Percentiles rank a stretch among this genome's conserved stretches.
These are phyloP conservation scores for Gastracanthus pulcherrimus DNA, from an alignment of 2,888 invertebrate genomes.

Conservation along the genomic window DNA sequence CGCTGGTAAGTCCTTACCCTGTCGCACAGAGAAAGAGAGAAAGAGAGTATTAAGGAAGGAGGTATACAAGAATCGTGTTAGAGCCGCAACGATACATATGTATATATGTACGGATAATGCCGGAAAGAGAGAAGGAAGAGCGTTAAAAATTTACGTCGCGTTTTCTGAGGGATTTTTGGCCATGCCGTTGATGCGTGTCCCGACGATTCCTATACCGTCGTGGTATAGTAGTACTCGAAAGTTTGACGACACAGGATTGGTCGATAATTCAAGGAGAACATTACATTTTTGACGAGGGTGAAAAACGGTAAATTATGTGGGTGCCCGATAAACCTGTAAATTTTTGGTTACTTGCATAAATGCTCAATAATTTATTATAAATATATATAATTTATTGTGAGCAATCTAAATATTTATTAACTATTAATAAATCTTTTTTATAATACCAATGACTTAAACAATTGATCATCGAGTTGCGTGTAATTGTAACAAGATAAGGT, in stretches of 20 bases:
- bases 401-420: not conserved
- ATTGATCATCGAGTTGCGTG: too few species aligned
- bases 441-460: too few species aligned
- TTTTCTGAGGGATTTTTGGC: not conserved
- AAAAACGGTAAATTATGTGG: too few species aligned
- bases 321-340: too few species aligned
- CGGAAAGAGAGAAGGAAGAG: not conserved
- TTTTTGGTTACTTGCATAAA: too few species aligned
- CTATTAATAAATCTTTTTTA: too few species aligned
- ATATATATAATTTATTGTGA: not conserved
- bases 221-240: too few species aligned
- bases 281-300: not conserved
- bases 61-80: not conserved
- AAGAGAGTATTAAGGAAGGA: not conserved
- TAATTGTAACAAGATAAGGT: too few species aligned
- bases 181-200: not conserved
- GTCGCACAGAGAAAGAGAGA: conserved; percentile 55
- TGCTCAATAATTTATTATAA: too few species aligned
- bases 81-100: not conserved
- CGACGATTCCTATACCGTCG: too few species aligned
- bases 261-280: too few species aligned
- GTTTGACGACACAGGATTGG: too few species aligned
- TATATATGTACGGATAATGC: not conserved
- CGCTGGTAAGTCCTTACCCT: conserved; percentile 96
- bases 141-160: conserved; percentile 27